Conservation (phyloP, 1,140 invertebrate species). For the Charaxes varanes region DNA sequence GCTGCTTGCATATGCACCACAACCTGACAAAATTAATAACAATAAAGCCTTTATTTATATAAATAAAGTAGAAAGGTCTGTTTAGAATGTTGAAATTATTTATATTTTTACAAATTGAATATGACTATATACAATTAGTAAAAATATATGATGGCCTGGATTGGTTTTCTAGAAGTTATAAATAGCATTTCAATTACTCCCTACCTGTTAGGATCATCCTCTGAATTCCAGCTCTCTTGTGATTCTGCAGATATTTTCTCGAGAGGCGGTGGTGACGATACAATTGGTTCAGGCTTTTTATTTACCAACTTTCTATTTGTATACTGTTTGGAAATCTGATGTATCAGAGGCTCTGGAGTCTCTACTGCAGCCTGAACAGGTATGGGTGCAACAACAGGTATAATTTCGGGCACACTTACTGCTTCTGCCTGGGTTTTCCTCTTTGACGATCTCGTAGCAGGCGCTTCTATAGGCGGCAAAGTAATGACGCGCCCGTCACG, state of each 20-base stretch:
- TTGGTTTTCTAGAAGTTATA: too few relatives aligned
- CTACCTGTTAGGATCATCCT: constrained; percentile 92
- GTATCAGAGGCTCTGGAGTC: constrained; percentile 30
- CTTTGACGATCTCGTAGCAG: constrained; percentile 48
- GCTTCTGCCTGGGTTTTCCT: constrained; percentile 41
- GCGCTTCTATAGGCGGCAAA: constrained; percentile 85
- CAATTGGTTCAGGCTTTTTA: constrained; percentile 44
- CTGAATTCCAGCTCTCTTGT: constrained; percentile 82
- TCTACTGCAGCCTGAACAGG: constrained; percentile 20
- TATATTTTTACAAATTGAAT: too few relatives aligned
- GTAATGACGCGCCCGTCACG: constrained; percentile 83
- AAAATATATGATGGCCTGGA: too few relatives aligned
- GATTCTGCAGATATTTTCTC: constrained; percentile 77
- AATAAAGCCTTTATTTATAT: too few relatives aligned
- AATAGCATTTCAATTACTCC: background rate
- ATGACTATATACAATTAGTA: background rate
- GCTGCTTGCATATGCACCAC: constrained; percentile 97
- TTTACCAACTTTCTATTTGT: constrained; percentile 47
- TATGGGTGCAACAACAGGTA: constrained; percentile 16
- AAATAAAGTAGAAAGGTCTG: too few relatives aligned
- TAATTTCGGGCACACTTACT: constrained; percentile 8
- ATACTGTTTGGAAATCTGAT: constrained; percentile 47
- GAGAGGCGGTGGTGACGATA: constrained; percentile 23
- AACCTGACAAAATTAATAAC: constrained; percentile 67
- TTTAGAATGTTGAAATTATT: too few relatives aligned